Evolutionary conservation across 2,797 vertebrate species (phyloP).

Genomic region (Bryconaethiops microstoma): DNA sequence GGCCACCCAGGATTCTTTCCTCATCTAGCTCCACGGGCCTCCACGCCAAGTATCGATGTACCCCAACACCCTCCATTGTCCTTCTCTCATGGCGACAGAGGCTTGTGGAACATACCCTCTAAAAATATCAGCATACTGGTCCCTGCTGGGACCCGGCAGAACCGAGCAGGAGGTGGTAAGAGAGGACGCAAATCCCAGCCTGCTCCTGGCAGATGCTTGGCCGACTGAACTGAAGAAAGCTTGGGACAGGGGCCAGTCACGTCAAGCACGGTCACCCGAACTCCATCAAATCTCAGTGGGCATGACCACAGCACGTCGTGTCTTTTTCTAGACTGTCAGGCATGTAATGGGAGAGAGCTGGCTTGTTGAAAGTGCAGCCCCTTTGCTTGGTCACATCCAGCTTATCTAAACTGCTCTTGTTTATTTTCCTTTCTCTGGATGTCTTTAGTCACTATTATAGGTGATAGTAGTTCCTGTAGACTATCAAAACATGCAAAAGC

Average conservation of each 20-base stretch:
- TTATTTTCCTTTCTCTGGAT: not conserved
- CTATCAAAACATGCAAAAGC: not conserved
- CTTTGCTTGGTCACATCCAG: not conserved
- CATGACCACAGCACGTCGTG: constrained; percentile 18
- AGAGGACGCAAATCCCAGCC: constrained; percentile 81
- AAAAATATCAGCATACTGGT: constrained; percentile 79
- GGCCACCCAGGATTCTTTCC: constrained; percentile 79
- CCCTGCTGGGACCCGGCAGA: constrained; percentile 76
- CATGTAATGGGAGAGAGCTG: constrained; percentile 20
- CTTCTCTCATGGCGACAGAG: constrained; percentile 80
- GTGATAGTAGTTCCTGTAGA: not conserved
- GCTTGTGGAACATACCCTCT: constrained; percentile 81
- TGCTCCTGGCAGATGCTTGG: constrained; percentile 78
- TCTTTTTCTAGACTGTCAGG: constrained; percentile 43
- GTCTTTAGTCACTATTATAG: not conserved
- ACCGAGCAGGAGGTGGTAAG: constrained; percentile 82
- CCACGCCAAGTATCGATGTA: constrained; percentile 79
- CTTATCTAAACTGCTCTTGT: not conserved
- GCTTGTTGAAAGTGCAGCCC: constrained; percentile 15
- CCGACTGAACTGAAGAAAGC: constrained; percentile 64
- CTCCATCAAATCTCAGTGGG: constrained; percentile 31
- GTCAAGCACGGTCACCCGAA: constrained; percentile 74
- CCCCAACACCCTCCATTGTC: constrained; percentile 84
- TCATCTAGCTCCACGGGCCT: constrained; percentile 59
- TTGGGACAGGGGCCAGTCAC: constrained; percentile 66